Conservation (phyloP, 2,113 vertebrate species). For the Pangasianodon gigas region DNA sequence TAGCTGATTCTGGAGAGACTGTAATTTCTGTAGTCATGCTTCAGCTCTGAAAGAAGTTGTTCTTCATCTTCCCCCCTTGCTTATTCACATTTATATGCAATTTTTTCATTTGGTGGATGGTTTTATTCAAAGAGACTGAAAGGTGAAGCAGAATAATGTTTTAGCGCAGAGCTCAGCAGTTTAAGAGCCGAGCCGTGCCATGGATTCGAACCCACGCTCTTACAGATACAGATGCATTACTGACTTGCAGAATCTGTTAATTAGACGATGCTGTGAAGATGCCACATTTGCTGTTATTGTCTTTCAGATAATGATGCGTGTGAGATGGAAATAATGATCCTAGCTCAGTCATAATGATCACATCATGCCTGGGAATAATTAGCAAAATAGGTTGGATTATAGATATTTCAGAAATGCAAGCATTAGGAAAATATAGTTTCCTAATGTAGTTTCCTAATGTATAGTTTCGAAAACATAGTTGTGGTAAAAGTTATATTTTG, state of each 20-base stretch:
- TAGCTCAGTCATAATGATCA: background rate
- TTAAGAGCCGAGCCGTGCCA: background rate
- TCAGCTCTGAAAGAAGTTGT: background rate
- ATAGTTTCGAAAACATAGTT: no score
- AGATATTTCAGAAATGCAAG: background rate
- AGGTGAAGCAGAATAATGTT: background rate
- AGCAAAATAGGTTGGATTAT: background rate
- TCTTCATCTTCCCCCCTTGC: background rate
- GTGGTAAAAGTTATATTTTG: background rate
- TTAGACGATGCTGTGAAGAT: background rate
- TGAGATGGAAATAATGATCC: slow-evolving; percentile 11
- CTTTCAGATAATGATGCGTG: background rate
- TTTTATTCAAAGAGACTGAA: background rate
- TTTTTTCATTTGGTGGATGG: background rate
- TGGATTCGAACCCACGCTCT: background rate
- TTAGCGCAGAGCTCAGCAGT: background rate
- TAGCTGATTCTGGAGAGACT: background rate
- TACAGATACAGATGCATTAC: background rate
- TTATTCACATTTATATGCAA: background rate
- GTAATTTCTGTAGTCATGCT: background rate
- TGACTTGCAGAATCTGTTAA: slow-evolving; percentile 8
- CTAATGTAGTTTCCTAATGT: no score
- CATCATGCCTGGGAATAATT: background rate
- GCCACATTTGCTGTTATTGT: background rate
- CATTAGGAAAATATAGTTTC: background rate